phyloP scores from a whole-genome alignment of 1,140 invertebrate species.

The Conus ventricosus region DNA sequence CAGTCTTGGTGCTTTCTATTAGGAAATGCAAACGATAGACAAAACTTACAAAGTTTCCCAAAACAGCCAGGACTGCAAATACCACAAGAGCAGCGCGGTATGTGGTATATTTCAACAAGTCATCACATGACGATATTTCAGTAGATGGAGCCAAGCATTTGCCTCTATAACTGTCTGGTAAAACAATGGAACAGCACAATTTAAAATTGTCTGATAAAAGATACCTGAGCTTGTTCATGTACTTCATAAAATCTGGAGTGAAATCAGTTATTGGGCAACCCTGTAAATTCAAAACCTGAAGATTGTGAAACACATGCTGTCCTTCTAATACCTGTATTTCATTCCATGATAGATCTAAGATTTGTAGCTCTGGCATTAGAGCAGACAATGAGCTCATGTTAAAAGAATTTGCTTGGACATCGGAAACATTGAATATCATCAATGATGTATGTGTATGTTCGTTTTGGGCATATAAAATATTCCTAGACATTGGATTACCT shows the following conservation, averaged over 20 bases:
- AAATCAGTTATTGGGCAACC: neutral
- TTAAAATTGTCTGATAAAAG: constrained; percentile 13
- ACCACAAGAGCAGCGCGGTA: no score
- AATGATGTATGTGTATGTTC: neutral
- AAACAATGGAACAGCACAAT: constrained; percentile 22
- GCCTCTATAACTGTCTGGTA: no score
- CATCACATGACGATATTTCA: no score
- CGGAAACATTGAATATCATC: neutral
- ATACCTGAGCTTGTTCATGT: neutral
- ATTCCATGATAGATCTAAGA: neutral
- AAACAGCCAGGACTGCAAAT: no score
- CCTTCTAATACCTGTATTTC: neutral
- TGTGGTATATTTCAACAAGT: no score
- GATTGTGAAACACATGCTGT: neutral
- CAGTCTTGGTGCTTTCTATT: no score
- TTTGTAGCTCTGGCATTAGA: neutral
- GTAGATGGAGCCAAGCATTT: no score
- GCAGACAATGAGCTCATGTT: neutral
- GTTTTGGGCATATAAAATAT: constrained; percentile 32
- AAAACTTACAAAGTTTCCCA: no score
- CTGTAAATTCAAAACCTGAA: neutral
- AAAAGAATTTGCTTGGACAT: neutral
- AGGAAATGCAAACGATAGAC: no score
- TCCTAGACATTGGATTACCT: constrained; percentile 30
- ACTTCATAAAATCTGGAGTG: neutral